Evolutionary conservation across 2,113 vertebrate species (phyloP).

Genomic region (rabbit (Oryctolagus cuniculus)): DNA sequence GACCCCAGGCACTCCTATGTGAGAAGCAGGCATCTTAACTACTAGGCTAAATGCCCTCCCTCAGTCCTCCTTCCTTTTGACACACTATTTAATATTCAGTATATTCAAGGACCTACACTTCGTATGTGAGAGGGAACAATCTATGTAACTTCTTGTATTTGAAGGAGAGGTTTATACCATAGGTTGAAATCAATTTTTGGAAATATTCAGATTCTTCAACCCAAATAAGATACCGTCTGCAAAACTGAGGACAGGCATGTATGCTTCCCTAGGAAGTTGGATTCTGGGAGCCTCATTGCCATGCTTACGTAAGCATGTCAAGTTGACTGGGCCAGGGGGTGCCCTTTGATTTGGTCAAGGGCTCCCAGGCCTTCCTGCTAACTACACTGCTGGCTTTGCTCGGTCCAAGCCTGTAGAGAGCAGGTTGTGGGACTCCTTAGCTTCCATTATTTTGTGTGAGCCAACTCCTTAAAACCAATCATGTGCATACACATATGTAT

Average conservation of each 20-base stretch:
- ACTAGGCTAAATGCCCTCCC: too few relatives aligned
- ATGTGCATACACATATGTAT: not conserved
- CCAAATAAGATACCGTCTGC: not conserved
- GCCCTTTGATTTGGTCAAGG: not conserved
- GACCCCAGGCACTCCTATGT: too few relatives aligned
- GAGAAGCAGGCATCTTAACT: too few relatives aligned
- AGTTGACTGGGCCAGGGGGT: not conserved
- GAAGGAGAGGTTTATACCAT: not conserved
- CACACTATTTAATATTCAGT: not conserved
- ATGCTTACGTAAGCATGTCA: not conserved
- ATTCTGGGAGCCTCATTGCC: not conserved
- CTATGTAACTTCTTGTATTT: not conserved
- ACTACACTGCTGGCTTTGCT: too few relatives aligned
- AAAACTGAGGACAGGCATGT: not conserved
- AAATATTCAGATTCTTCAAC: not conserved
- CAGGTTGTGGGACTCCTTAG: not conserved
- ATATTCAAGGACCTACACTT: not conserved
- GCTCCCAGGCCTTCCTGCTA: not conserved
- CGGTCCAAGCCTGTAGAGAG: not conserved
- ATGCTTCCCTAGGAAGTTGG: not conserved
- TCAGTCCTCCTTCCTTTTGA: not conserved
- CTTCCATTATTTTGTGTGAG: not conserved
- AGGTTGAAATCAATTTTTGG: slow-evolving; percentile 16
- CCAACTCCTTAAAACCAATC: not conserved
- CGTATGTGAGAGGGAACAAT: not conserved